Base-by-base conservation (phyloP, 1,140 invertebrate species). In the Probaryconus sp. region DNA sequence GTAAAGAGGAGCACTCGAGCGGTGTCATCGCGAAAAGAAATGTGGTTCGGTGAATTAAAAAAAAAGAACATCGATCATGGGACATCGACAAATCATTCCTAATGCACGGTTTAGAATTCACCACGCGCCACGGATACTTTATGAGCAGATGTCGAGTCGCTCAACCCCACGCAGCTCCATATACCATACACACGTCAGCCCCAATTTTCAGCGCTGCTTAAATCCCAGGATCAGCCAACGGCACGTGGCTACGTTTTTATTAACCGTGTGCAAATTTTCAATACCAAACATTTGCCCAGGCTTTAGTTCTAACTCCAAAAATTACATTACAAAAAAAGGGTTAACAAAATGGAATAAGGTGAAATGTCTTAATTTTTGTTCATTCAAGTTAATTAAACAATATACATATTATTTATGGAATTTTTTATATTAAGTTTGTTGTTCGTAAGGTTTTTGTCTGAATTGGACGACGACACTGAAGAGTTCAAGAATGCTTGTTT, bases 41-140 rank as follows among this genome's bases (percentile, higher is more conserved):
- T 61, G 48, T 67, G 21, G 53, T 58, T 40, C 24, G 16, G 5
- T 16, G 64, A 53, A 69, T 75, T 64, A 69, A 58, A 75, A 64
- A 69, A 58, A 75, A 64, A 33, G 53, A 30, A 58, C 75, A 77
- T 73, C 75, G 75, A 74, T 77, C 70, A 75, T 67, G 45, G 40
- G 10, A 64, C 68, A 70, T 71, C 69, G 74, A 78, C 56, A 80
- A 81, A 81, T 80, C 79, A 82, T 82, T 75, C 18, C 63, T 82
- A 81, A 83, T 80, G 53, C 79, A 74, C 68, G 61, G 48, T 80
- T 82, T 81, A 77, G 74, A 77, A 82, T 83, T 69, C 80, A 80
- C 56, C 65, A 47, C 48, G 64, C 68, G 75, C 70, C 53, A 31
- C 48, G 33, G 58, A 74, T 78, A 68, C 31, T 71, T 68, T 72